Base-by-base conservation (phyloP, 2,797 vertebrate species). In the Margarornis squamiger region DNA sequence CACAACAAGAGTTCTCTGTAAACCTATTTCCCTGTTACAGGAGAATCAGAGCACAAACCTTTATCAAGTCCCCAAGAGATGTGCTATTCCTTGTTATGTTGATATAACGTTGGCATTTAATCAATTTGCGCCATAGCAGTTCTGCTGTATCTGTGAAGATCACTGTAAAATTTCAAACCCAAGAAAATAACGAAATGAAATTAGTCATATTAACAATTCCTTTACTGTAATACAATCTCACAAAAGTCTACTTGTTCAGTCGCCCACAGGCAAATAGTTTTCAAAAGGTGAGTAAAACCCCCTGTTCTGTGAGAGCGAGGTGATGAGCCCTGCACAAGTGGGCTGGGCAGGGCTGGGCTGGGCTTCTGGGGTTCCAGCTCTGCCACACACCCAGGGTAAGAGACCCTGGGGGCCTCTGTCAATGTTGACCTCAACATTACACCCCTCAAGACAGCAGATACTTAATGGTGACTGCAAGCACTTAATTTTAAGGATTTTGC, bases 231-330 rank as follows among this genome's bases (percentile, higher is more conserved):
- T 9, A 67, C 74, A 88, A 81, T 32, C 74, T 77, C 14, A 8
- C 85, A 93, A 88, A 93, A 20, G 45, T 57, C 79, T 93, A 2
- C 73, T 88, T 51, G 75, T 19, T 92, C 21, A 2, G 46, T 46
- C 66, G 91, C 91, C 95, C 78, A 59, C 1, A 1, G 93, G 92
- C 92, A 95, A 96, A 93, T 48, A 90, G 81, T 63, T 95, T 91
- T 38, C 23, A 79, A 67, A 80, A 89, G 72, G 82, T 5, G 38
- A 76, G 68, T 13, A 21, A 77, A 83, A 45, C 9, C n/a, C 45
- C 72, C 38, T 5, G 2, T 10, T 57, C 29, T 29, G 54, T 9
- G 45, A 15, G 67, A 29, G 65, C 0, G 3, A 26, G 16, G 12
- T 6, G 27, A 23, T 2, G 63, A 55, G 92, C 29, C 24, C 8